A percentile compares a stretch with the other conserved stretches of the same genome.
phyloP scores from a whole-genome alignment of 2,888 invertebrate genomes.

The Chirona hameri region DNA sequence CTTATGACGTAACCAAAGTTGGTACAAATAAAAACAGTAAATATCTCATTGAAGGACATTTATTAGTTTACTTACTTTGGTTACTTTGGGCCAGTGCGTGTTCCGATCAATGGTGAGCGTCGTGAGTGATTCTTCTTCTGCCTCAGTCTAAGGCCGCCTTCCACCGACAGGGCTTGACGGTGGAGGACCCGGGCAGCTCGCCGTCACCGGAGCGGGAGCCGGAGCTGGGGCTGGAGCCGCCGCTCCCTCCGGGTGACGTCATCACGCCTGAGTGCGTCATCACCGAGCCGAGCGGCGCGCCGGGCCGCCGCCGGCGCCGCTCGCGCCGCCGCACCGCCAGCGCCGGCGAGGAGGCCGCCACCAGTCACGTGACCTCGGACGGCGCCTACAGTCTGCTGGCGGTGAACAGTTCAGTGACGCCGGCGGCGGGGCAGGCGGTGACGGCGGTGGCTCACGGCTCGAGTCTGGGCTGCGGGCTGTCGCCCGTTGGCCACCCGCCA shows the following conservation, averaged over 20 bases:
- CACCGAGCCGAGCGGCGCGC: not conserved
- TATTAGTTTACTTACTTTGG: too few relatives aligned
- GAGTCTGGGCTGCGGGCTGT: not conserved
- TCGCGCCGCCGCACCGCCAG: not conserved
- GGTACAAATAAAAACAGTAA: too few relatives aligned
- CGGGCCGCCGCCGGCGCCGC: slow-evolving; percentile 4
- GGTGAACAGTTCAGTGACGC: too few relatives aligned
- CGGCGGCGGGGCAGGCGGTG: not conserved
- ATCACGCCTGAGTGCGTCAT: not conserved
- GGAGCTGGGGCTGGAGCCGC: not conserved
- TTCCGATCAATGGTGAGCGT: too few relatives aligned
- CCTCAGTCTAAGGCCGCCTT: too few relatives aligned
- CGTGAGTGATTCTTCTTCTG: too few relatives aligned
- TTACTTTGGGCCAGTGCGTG: too few relatives aligned
- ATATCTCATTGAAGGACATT: too few relatives aligned
- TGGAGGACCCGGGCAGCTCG: not conserved
- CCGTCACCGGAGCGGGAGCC: not conserved
- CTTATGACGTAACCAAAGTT: too few relatives aligned
- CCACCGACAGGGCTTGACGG: not conserved
- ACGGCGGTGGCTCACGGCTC: not conserved
- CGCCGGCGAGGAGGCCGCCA: not conserved
- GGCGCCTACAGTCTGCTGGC: not conserved
- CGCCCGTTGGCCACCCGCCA: not conserved
- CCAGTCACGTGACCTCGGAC: not conserved
- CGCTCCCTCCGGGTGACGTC: not conserved